Percentiles rank a stretch among this genome's conserved stretches.
These are phyloP conservation scores for Philonicus albiceps DNA, from an alignment of 2,888 invertebrate species.

Conservation along the genomic window DNA sequence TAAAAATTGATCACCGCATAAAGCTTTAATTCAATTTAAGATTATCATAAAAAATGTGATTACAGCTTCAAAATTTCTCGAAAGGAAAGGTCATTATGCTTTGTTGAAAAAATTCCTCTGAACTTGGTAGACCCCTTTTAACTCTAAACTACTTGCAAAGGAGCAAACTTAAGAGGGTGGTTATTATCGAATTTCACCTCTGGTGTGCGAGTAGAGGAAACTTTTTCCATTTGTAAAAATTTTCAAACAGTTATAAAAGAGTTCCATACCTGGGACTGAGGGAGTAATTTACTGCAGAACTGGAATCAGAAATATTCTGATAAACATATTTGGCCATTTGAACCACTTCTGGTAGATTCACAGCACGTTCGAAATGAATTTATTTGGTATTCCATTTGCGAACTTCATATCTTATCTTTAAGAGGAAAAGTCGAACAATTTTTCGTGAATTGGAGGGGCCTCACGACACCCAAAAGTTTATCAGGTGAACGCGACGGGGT, in stretches of 20 bases:
- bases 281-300: neutral
- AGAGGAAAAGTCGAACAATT: slow-evolving; percentile 38
- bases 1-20: too few species aligned
- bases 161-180: neutral
- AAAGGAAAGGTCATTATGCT: neutral
- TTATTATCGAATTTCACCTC: slow-evolving; percentile 8
- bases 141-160: neutral
- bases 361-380: slow-evolving; percentile 48
- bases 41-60: neutral
- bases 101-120: neutral
- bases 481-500: slow-evolving; percentile 43
- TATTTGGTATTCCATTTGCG: slow-evolving; percentile 48
- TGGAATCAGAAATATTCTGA: slow-evolving; percentile 15
- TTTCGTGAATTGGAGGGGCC: neutral
- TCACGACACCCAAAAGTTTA: slow-evolving; percentile 37
- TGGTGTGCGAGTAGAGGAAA: neutral
- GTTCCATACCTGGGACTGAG: neutral
- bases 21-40: too few species aligned
- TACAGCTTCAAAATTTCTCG: neutral
- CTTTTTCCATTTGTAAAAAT: neutral
- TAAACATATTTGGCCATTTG: slow-evolving; percentile 31
- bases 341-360: slow-evolving; percentile 41
- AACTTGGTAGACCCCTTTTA: neutral
- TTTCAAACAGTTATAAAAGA: slow-evolving; percentile 16
- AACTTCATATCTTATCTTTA: slow-evolving; percentile 46